Evolutionary conservation across 2,797 vertebrate species (phyloP), one percentile per base, ranked within the genome.

Genomic region (Tympanoctomys barrerae): DNA sequence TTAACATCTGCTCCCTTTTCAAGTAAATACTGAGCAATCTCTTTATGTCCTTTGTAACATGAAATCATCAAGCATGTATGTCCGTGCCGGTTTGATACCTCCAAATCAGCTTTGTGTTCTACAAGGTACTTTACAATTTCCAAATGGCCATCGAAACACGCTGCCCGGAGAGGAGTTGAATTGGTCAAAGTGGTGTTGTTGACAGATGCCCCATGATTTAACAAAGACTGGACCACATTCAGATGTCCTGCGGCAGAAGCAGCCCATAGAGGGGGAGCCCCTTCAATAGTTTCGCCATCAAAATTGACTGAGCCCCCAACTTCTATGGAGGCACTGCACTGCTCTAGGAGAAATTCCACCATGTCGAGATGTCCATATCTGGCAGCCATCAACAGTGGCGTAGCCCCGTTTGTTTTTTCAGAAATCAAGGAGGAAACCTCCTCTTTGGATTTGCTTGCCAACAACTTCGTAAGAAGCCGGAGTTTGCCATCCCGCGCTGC

Each of bases 21-120:
- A 97, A 99, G 98, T 95, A 99, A 98, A 98, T 99, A 99, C 98
- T 99, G 99, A 1, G 99, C 99, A 64, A 99, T 99, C 96, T 99
- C 99, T 97, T 99, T 99, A 98, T 99, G 99, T 85, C 99, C 99
- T 97, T 99, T 99, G 98, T 99, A 99, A 97, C 99, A 99, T 18
- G 99, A 99, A 94, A 99, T 99, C 99, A 99, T 99, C 86, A 99
- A 98, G 98, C 99, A 99, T 0, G 99, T 99, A 97, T 99, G 99
- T 0, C 99, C 99, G 2, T 99, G 99, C 71, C 99, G 99, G 98
- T 99, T 99, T 39, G 99, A 99, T 84, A 99, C 99, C 98, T 99
- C 99, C 98, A 99, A 91, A 96, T 99, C 99, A 33, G 99, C 99
- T 97, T 99, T 99, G 98, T 99, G 99, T 97, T 99, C 99, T 98